A percentile compares a stretch with the other conserved stretches of the same genome.
phyloP scores from a whole-genome alignment of 2,113 vertebrate genomes.

The Pedionomus torquatus region DNA sequence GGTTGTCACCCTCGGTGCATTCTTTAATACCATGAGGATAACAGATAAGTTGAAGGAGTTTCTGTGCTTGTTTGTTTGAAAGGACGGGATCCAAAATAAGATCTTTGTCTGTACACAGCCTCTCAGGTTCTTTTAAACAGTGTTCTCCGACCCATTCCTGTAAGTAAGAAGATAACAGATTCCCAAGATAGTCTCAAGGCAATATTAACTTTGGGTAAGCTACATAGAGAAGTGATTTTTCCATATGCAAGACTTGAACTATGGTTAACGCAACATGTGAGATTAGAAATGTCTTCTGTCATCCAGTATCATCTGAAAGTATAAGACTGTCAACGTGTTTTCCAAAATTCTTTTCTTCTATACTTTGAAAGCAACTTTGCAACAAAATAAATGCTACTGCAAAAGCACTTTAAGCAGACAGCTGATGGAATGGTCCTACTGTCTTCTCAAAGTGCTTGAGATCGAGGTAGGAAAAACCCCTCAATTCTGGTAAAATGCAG shows the following conservation, averaged over 20 bases:
- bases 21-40: conserved; percentile 77
- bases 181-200: not conserved
- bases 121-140: conserved; percentile 79
- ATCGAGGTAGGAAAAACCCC: not conserved
- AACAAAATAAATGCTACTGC: not conserved
- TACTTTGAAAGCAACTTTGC: not conserved
- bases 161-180: not conserved
- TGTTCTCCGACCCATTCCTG: conserved; percentile 84
- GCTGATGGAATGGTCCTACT: not conserved
- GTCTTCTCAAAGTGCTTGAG: not conserved
- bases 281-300: not conserved
- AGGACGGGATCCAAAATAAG: conserved; percentile 81
- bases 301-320: not conserved
- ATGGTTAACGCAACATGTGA: not conserved
- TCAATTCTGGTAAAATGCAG: not conserved
- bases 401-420: not conserved
- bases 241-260: not conserved
- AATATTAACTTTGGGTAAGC: not conserved
- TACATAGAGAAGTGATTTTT: not conserved
- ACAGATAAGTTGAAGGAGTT: conserved; percentile 78
- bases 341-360: not conserved
- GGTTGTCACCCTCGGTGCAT: conserved; percentile 67
- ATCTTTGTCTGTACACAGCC: conserved; percentile 80
- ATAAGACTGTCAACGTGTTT: not conserved
- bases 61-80: conserved; percentile 80